These are phyloP conservation scores for Melinopterus prodromus DNA, from an alignment of 2,888 invertebrate species.

Conservation along the genomic window DNA sequence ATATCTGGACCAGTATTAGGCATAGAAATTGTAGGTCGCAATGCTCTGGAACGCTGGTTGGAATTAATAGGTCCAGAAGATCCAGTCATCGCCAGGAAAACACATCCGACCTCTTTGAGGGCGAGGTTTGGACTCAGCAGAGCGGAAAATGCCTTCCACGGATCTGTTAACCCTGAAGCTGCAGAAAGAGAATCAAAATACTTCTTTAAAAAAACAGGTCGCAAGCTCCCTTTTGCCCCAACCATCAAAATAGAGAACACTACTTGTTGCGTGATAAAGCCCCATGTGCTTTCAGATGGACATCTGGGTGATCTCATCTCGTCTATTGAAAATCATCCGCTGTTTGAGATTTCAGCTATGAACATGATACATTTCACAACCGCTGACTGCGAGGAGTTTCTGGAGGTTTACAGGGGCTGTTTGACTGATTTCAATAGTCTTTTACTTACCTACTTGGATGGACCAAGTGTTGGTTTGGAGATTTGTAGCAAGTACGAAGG, in stretches of 20 bases:
- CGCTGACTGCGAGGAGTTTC: constrained; percentile 88
- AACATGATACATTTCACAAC: constrained; percentile 82
- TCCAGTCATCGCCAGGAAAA: constrained; percentile 65
- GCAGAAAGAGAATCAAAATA: constrained; percentile 67
- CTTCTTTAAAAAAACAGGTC: constrained; percentile 65
- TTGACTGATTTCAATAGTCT: constrained; percentile 80
- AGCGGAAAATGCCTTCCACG: constrained; percentile 76
- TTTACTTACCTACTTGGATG: constrained; percentile 85
- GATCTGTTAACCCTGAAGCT: constrained; percentile 66
- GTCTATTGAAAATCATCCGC: constrained; percentile 73
- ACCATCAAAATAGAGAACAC: constrained; percentile 72
- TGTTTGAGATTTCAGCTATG: constrained; percentile 81
- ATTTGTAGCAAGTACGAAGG: constrained; percentile 68
- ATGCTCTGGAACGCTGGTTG: constrained; percentile 69
- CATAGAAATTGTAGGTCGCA: constrained; percentile 77
- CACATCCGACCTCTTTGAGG: constrained; percentile 67
- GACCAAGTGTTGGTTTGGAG: constrained; percentile 88
- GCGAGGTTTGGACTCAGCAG: constrained; percentile 73
- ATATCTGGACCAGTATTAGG: constrained; percentile 75
- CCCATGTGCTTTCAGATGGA: constrained; percentile 84
- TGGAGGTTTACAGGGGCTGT: constrained; percentile 92
- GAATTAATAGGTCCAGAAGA: constrained; percentile 71
- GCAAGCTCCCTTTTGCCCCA: constrained; percentile 51
- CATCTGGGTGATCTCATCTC: constrained; percentile 75
- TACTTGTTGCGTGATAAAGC: constrained; percentile 87